Conservation (phyloP, 1,140 invertebrate species). For the Popillia japonica region DNA sequence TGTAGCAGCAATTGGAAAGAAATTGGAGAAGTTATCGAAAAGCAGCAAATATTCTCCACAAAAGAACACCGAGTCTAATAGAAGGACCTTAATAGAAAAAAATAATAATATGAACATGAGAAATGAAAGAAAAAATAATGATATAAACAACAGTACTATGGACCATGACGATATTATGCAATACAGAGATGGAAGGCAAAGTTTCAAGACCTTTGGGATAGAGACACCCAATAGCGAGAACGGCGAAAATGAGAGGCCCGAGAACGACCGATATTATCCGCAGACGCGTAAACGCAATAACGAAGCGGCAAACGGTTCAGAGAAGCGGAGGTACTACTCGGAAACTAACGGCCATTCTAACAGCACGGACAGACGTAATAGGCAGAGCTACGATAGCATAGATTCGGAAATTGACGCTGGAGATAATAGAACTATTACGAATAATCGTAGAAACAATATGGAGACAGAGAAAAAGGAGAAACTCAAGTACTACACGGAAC, state of each 20-base stretch:
- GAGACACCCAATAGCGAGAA: slow-evolving; percentile 56
- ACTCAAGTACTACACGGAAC: slow-evolving; percentile 60
- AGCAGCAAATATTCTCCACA: slow-evolving; percentile 59
- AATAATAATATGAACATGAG: slow-evolving; percentile 47
- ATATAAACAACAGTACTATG: slow-evolving; percentile 42
- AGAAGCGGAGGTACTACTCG: slow-evolving; percentile 52
- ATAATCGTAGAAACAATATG: slow-evolving; percentile 60
- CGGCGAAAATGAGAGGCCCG: slow-evolving; percentile 58
- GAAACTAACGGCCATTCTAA: slow-evolving; percentile 54
- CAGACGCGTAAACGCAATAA: slow-evolving; percentile 63
- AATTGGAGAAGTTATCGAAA: slow-evolving; percentile 63
- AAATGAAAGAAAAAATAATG: slow-evolving; percentile 47
- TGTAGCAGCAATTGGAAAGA: slow-evolving; percentile 61
- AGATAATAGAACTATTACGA: slow-evolving; percentile 58
- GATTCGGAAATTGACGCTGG: slow-evolving; percentile 53
- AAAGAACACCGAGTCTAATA: slow-evolving; percentile 51
- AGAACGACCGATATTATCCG: slow-evolving; percentile 61
- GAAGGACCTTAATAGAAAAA: slow-evolving; percentile 44
- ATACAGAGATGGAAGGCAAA: slow-evolving; percentile 47
- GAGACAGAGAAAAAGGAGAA: slow-evolving; percentile 51
- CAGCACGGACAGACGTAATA: slow-evolving; percentile 61
- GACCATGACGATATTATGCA: slow-evolving; percentile 50
- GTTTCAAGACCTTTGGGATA: slow-evolving; percentile 57
- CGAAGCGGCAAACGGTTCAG: slow-evolving; percentile 60
- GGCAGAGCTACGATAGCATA: slow-evolving; percentile 57